Evolutionary conservation across 2,888 invertebrate species (phyloP).

Genomic region (Darwinula stevensoni): DNA sequence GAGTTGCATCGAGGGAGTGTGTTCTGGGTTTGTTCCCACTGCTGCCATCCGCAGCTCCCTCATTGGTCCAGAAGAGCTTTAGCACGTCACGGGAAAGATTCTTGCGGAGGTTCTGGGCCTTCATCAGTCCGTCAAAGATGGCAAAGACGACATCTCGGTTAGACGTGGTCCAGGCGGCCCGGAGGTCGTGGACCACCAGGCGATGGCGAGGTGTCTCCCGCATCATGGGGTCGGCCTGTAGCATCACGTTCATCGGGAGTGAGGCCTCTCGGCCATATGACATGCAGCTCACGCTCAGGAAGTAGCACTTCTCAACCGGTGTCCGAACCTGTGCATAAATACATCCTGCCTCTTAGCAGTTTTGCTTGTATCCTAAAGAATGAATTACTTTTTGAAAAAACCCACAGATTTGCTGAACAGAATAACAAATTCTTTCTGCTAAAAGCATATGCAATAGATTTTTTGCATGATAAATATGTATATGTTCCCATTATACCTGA

Average conservation of each 20-base stretch:
- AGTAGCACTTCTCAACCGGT: conserved; percentile 55
- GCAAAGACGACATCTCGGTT: conserved; percentile 83
- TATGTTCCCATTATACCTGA: too few species aligned
- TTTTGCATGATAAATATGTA: too few species aligned
- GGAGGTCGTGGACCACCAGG: conserved; percentile 65
- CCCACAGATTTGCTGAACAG: too few species aligned
- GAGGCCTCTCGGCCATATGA: conserved; percentile 55
- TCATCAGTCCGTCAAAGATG: conserved; percentile 81
- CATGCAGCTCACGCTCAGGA: conserved; percentile 62
- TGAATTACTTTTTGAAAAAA: too few species aligned
- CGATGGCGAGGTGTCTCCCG: conserved; percentile 50
- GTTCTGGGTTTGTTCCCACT: background rate
- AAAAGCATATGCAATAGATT: too few species aligned
- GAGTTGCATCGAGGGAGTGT: background rate
- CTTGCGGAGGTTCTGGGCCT: conserved; percentile 64
- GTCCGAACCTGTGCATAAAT: conserved; percentile 15
- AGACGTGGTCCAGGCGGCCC: conserved; percentile 89
- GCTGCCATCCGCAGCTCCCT: too few species aligned
- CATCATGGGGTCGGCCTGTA: conserved; percentile 23
- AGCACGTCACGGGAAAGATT: conserved; percentile 83
- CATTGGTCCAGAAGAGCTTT: too few species aligned
- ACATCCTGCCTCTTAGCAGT: background rate
- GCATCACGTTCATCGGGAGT: conserved; percentile 5
- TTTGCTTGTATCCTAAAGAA: too few species aligned
- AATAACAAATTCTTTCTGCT: too few species aligned